Evolutionary conservation across 2,113 vertebrate genomes (phyloP), one percentile per base, ranked within the genome.

Genomic region (Neolamprologus hecqui): DNA sequence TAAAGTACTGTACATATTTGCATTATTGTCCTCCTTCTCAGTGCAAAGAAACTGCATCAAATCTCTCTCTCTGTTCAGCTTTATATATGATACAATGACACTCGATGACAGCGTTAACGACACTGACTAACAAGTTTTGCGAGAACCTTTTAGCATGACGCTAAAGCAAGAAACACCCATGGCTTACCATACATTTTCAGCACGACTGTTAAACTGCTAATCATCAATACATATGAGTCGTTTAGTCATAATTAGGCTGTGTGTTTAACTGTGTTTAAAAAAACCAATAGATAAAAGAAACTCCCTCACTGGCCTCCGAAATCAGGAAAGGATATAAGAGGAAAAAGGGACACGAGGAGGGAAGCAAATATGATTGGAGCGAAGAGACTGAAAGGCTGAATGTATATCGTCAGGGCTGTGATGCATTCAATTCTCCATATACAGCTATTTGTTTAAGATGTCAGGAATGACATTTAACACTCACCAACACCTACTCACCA

Each of bases 381-480:
- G 9, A 31, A 65, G 58, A 81, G 23, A 86, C 60, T 86, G 33
- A 33, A 77, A 26, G 63, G 51, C 40, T 4, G 10, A 88, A 33
- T 88, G 65, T 79, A 79, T 93, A 83, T 85, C 2, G 14, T 88
- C 80, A 55, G 55, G 51, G 77, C 88, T 83, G 80, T 3, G 83
- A 91, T 87, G 90, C 28, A 79, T 89, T 91, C 87, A 92, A 89
- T 79, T 87, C 73, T 85, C 58, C 68, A 73, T 60, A 82, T 68
- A 54, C 84, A 73, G 86, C 85, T 90, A 92, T 92, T 95, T 92
- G 87, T 92, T 94, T 88, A 88, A 92, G 86, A 63, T 92, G 92
- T 92, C 92, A 91, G 45, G 14, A 84, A 88, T 94, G 93, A 93
- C 93, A 94, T 94, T 93, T 90, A 87, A 84, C 84, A 85, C 35